Evolutionary conservation across 2,888 invertebrate species (phyloP).

Genomic region (Drosophila mulleri): DNA sequence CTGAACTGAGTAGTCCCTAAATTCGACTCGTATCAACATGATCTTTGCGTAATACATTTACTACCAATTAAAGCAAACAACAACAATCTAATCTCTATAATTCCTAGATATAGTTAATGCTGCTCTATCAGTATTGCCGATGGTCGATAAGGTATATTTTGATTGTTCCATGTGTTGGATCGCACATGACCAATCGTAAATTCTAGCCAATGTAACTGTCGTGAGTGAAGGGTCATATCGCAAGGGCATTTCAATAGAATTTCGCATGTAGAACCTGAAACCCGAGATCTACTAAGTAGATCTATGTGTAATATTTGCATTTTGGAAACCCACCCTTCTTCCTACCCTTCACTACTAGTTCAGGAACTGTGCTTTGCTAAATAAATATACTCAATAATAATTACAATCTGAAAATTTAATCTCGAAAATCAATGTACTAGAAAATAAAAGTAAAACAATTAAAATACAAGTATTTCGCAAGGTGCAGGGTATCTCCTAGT

Average conservation of each 20-base stretch:
- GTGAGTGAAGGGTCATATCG: slow-evolving; percentile 16
- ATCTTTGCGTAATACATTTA: slow-evolving; percentile 51
- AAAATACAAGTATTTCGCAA: too few species aligned
- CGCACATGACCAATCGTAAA: slow-evolving; percentile 1
- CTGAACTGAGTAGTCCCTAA: slow-evolving; percentile 48
- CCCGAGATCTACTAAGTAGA: too few species aligned
- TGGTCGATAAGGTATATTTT: slow-evolving; percentile 43
- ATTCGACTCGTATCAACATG: not conserved
- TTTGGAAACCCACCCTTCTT: too few species aligned
- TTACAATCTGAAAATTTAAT: too few species aligned
- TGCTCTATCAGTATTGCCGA: slow-evolving; percentile 11
- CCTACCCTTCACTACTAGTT: too few species aligned
- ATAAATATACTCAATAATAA: too few species aligned
- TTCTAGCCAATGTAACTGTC: not conserved
- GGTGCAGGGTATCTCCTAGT: not conserved
- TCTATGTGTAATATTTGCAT: too few species aligned
- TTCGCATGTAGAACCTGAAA: not conserved
- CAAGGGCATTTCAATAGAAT: not conserved
- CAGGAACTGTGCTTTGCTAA: too few species aligned
- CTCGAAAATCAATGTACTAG: too few species aligned
- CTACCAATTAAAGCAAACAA: slow-evolving; percentile 47
- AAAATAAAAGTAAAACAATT: too few species aligned
- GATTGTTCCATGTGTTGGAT: slow-evolving; percentile 6
- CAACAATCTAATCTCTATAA: slow-evolving; percentile 43
- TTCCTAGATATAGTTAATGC: slow-evolving; percentile 19